These are phyloP conservation scores for Huso huso DNA, from an alignment of 2,797 vertebrate species.

Conservation along the genomic window DNA sequence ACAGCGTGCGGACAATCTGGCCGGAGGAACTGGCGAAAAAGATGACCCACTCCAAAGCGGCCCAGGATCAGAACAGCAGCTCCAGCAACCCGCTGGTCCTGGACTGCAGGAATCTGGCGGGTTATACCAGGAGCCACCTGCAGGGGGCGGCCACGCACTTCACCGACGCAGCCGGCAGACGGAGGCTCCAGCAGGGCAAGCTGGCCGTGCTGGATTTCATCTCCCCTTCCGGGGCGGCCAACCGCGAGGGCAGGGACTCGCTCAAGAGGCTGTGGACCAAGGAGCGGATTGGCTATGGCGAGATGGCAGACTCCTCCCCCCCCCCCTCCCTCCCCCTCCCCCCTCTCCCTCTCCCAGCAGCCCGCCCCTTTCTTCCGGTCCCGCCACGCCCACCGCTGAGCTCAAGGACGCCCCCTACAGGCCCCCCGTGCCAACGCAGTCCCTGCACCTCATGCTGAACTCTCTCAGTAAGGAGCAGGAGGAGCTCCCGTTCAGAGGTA, in stretches of 20 bases:
- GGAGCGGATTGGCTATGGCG: constrained; percentile 22
- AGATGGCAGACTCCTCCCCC: constrained; percentile 47
- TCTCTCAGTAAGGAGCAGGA: constrained; percentile 68
- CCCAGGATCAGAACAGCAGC: constrained; percentile 43
- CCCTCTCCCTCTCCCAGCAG: constrained; percentile 50
- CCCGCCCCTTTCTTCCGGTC: constrained; percentile 61
- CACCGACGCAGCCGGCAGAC: constrained; percentile 53
- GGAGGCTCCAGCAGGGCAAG: constrained; percentile 67
- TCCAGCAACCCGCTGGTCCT: constrained; percentile 48
- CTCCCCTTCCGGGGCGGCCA: constrained; percentile 31
- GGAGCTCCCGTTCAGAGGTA: constrained; percentile 65
- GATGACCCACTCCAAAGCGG: constrained; percentile 60
- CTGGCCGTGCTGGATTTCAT: constrained; percentile 68
- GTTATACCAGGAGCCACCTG: constrained; percentile 43
- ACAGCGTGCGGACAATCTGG: constrained; percentile 75
- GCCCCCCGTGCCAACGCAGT: constrained; percentile 53
- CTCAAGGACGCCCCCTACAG: constrained; percentile 60
- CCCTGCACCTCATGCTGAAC: constrained; percentile 70
- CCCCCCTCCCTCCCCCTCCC: constrained; percentile 25
- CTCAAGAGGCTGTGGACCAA: constrained; percentile 62
- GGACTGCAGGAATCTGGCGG: constrained; percentile 62
- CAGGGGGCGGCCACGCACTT: constrained; percentile 36
- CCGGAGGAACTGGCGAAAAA: constrained; percentile 72
- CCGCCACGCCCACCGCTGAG: constrained; percentile 55
- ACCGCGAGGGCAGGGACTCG: constrained; percentile 43